These are phyloP conservation scores for Pectinophora gossypiella DNA, from an alignment of 1,140 invertebrate genomes.

Conservation along the genomic window DNA sequence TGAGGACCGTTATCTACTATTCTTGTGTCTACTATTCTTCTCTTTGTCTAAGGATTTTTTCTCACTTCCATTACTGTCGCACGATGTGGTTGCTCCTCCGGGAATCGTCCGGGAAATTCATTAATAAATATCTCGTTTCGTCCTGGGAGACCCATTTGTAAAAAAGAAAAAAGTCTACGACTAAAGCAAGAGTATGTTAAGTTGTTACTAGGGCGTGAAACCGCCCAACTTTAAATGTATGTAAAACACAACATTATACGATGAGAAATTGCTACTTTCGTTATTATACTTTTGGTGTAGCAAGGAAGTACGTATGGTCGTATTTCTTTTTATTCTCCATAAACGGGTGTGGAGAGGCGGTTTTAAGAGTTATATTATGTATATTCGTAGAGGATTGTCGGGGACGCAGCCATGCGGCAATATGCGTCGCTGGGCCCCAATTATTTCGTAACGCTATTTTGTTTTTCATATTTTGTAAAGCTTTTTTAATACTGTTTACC, in stretches of 20 bases:
- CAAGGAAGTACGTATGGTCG: no score
- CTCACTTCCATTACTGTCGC: conserved; percentile 32
- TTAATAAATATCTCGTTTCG: conserved; percentile 34
- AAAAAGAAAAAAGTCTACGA: conserved; percentile 3
- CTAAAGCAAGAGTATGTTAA: background rate
- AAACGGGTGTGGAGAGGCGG: no score
- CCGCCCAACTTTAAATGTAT: background rate
- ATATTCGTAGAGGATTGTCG: no score
- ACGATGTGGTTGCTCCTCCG: conserved; percentile 19
- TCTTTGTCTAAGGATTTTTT: conserved; percentile 32
- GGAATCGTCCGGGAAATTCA: conserved; percentile 26
- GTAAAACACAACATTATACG: background rate
- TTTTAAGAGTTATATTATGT: no score
- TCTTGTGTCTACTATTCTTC: conserved; percentile 13
- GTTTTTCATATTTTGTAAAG: conserved; percentile 29
- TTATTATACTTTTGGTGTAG: background rate
- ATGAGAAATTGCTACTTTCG: background rate
- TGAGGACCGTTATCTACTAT: conserved; percentile 23
- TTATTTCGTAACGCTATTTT: conserved; percentile 21
- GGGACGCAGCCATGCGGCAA: no score
- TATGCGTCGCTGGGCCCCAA: background rate
- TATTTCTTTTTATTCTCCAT: no score
- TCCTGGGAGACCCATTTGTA: conserved; percentile 17
- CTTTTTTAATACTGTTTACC: conserved; percentile 14
- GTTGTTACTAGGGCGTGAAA: background rate